Evolutionary conservation across 1,140 invertebrate species (phyloP).

Genomic region (Stegodyphus mimosarum): DNA sequence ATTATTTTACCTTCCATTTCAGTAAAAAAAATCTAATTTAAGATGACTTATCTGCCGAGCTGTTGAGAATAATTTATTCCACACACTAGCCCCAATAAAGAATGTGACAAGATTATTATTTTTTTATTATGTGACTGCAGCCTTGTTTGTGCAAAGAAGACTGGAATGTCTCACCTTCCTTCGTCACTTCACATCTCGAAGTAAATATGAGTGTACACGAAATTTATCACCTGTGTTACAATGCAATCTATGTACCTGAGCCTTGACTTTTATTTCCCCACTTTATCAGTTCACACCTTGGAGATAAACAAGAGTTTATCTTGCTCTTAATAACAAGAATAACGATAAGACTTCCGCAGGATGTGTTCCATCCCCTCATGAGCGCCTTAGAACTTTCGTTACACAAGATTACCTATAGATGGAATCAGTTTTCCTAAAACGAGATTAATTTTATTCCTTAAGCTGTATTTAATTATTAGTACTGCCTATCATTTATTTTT

Average conservation of each 20-base stretch:
- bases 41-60: no score
- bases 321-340: neutral
- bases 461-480: no score
- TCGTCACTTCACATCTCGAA: conserved; percentile 1
- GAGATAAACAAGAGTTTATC: neutral
- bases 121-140: neutral
- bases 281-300: conserved; percentile 17
- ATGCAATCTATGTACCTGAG: conserved; percentile 9
- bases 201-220: conserved; percentile 13
- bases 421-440: no score
- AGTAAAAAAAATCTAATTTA: no score
- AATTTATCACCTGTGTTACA: conserved; percentile 27
- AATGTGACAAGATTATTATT: neutral
- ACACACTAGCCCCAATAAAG: no score
- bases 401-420: no score
- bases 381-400: no score
- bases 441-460: no score
- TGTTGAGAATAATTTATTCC: no score
- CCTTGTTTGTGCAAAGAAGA: neutral
- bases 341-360: neutral
- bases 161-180: conserved; percentile 4
- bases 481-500: no score
- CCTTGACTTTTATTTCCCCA: conserved; percentile 14
- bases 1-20: no score
- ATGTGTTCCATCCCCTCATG: no score